Conservation (phyloP, 2,797 vertebrate species). For the Mormyrus proboscirostris region DNA sequence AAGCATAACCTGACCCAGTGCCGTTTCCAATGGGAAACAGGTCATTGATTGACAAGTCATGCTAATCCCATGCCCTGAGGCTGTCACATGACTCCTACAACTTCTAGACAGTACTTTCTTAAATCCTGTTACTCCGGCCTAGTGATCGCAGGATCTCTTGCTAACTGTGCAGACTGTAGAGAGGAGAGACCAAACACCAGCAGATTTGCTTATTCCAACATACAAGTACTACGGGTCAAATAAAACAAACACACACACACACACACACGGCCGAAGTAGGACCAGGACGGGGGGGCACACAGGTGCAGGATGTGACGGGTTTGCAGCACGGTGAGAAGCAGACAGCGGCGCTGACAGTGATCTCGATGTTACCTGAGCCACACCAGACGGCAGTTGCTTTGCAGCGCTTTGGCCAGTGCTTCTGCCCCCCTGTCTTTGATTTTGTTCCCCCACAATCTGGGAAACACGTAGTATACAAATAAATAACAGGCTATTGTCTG, state of each 20-base stretch:
- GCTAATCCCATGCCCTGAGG: not conserved
- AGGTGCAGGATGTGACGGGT: not conserved
- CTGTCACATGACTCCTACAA: not conserved
- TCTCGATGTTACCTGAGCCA: slow-evolving; percentile 71
- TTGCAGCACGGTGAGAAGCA: not conserved
- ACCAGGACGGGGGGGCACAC: not conserved
- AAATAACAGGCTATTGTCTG: not conserved
- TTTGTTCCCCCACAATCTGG: slow-evolving; percentile 79
- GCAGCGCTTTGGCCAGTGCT: slow-evolving; percentile 65
- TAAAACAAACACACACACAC: not conserved
- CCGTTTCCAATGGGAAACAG: not conserved
- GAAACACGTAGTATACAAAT: slow-evolving; percentile 25
- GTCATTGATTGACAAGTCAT: not conserved
- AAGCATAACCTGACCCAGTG: not conserved
- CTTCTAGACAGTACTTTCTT: not conserved
- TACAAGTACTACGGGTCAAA: not conserved
- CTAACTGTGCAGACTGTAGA: not conserved
- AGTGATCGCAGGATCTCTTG: not conserved
- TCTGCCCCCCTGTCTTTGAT: slow-evolving; percentile 68
- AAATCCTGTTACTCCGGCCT: not conserved
- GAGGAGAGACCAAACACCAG: not conserved
- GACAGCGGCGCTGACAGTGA: too few relatives aligned
- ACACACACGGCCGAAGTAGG: not conserved
- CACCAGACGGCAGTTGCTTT: slow-evolving; percentile 54
- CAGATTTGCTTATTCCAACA: not conserved